Conservation (phyloP, 2,797 vertebrate species). For the Scolopax rusticola region DNA sequence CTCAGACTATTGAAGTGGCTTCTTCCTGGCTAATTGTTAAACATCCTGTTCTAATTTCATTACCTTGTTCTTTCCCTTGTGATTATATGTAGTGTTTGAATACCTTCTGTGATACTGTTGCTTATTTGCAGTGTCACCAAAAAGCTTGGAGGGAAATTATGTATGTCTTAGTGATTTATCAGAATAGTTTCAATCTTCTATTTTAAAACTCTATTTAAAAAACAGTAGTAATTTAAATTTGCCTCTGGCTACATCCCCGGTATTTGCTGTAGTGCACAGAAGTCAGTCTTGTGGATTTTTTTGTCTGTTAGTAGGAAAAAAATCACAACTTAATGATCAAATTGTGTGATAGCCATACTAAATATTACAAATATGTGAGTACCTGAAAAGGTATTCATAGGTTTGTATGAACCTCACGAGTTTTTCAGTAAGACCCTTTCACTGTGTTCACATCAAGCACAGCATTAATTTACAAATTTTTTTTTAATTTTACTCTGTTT, state of each 20-base stretch:
- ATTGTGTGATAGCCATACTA: background rate
- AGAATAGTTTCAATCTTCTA: background rate
- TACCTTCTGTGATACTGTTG: background rate
- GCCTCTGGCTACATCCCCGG: accelerated
- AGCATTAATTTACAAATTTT: constrained; percentile 88
- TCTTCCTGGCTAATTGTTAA: background rate
- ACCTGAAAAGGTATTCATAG: constrained; percentile 27
- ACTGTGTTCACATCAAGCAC: constrained; percentile 88
- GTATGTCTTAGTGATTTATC: background rate
- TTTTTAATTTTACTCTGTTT: background rate
- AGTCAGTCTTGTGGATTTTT: background rate
- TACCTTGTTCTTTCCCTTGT: background rate
- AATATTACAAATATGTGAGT: constrained; percentile 7
- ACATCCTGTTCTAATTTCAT: background rate
- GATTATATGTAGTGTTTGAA: background rate
- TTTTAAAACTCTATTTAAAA: background rate
- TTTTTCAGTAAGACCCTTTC: constrained; percentile 73
- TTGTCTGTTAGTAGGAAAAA: background rate
- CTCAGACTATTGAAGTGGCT: background rate
- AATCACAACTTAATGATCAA: background rate
- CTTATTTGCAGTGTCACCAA: background rate
- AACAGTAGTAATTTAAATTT: background rate
- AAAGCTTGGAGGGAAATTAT: background rate
- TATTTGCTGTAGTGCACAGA: background rate
- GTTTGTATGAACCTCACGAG: background rate